Evolutionary conservation across 64 coral and sea anemone species (phyloP), one percentile per base, ranked within the genome.

Genomic region (Astreopora myriophthalma): DNA sequence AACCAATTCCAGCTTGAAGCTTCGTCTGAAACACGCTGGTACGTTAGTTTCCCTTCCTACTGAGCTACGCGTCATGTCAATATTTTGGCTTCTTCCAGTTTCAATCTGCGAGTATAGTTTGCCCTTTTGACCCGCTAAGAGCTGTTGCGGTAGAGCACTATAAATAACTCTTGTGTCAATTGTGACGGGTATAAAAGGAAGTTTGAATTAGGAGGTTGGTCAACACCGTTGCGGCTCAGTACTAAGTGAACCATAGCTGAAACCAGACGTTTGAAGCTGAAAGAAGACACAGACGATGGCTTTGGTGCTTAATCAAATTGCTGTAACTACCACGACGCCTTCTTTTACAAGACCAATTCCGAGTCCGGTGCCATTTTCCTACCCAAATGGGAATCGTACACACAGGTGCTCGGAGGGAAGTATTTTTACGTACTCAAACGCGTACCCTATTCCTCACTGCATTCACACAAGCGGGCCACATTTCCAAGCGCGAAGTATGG

Each of bases 381-480:
- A 3, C 1, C 22, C 52, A 34, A 65, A 57, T 83, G 52, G 79
- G 12, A 64, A 57, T 64, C 51, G 14, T 24, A 9, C 79, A 24
- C 22, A 37, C 79, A 83, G 57, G 55, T 64, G 79, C 79, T 83
- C 79, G 11, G 55, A 83, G 9, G 55, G 49, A 55, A 80, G 30
- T 32, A 83, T 83, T 37, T 83, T 83, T 25, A 83, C 79, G 8
- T 83, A 83, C 28, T 64, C 79, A 1, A 83, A 83, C 55, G 79
- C 79, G 20, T 83, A 83, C 34, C 79, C 79, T 38, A 83, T 83
- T 23, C 79, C 79, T 11, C 79, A 83, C 20, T 83, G 79, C 58
- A 61, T 83, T 83, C 79, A 37, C 33, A 64, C 32, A 16, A 83
- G 26, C 38, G 79, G 55, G 13, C 51, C 8, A 83, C 8, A 63